Evolutionary conservation across 2,888 invertebrate species (phyloP).

Genomic region (Drosophila neotestacea): DNA sequence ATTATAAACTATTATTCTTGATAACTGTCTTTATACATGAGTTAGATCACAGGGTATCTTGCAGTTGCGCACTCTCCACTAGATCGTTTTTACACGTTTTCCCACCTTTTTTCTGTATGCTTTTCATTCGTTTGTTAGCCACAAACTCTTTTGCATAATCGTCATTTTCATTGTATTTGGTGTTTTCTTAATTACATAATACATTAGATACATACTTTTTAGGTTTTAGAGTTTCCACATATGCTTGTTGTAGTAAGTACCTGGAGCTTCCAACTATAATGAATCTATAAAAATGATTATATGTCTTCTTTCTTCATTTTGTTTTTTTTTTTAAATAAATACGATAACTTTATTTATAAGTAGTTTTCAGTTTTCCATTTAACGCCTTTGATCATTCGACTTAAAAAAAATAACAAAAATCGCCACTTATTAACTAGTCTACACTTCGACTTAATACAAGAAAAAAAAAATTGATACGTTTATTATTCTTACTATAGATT

Average conservation of each 20-base stretch:
- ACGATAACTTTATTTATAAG: slow-evolving; percentile 72
- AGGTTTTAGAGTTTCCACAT: neutral
- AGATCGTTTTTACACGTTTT: too few relatives aligned
- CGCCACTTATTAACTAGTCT: slow-evolving; percentile 40
- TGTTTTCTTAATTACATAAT: too few relatives aligned
- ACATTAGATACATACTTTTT: too few relatives aligned
- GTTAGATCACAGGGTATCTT: too few relatives aligned
- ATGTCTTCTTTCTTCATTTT: slow-evolving; percentile 5
- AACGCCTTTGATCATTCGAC: slow-evolving; percentile 19
- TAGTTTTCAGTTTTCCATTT: slow-evolving; percentile 47
- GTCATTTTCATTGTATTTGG: too few relatives aligned
- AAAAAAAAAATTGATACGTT: slow-evolving; percentile 31
- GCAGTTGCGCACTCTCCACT: too few relatives aligned
- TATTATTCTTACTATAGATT: slow-evolving; percentile 7
- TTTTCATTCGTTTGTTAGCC: too few relatives aligned
- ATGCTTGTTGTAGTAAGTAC: neutral
- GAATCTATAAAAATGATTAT: neutral
- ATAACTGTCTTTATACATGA: neutral
- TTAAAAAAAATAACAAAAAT: slow-evolving; percentile 58
- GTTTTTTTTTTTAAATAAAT: slow-evolving; percentile 59
- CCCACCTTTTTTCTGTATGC: too few relatives aligned
- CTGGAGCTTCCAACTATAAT: neutral
- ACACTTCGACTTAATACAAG: slow-evolving; percentile 41
- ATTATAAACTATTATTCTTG: neutral
- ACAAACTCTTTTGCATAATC: too few relatives aligned